A percentile compares a stretch with the other conserved stretches of the same genome.
These are phyloP conservation scores for Caenorhabditis doughertyi DNA, from an alignment of 2,888 invertebrate genomes.

Conservation along the genomic window DNA sequence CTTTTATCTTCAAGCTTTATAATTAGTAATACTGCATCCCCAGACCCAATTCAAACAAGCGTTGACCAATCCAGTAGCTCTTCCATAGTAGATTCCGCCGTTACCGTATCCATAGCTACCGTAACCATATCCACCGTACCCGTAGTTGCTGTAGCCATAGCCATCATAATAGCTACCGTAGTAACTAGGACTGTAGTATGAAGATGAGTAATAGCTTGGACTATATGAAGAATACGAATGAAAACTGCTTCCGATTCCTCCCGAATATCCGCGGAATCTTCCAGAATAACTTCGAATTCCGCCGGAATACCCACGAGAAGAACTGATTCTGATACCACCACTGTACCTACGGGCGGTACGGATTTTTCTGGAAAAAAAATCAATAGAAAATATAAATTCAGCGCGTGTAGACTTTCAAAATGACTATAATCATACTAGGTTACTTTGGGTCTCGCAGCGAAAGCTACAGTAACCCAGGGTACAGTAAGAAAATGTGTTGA, in stretches of 20 bases:
- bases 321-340: neutral
- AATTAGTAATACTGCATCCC: neutral
- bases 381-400: neutral
- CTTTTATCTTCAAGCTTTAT: neutral
- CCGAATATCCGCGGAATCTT: neutral
- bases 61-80: too few species aligned
- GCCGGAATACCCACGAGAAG: neutral
- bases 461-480: too few species aligned
- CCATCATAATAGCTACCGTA: neutral
- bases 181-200: too few species aligned
- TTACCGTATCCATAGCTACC: neutral
- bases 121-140: too few species aligned
- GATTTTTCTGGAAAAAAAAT: slow-evolving; percentile 1
- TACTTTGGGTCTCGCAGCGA: too few species aligned
- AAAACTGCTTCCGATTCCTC: too few species aligned
- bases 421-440: too few species aligned
- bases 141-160: slow-evolving; percentile 2
- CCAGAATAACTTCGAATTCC: neutral
- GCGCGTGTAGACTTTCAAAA: too few species aligned
- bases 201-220: neutral
- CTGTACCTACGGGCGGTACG: slow-evolving; percentile 1
- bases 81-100: neutral
- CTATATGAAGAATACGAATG: neutral
- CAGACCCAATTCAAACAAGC: neutral
- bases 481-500: too few species aligned